Conservation (phyloP, 23 tunicate genomes). For the Oikopleura dioica region DNA sequence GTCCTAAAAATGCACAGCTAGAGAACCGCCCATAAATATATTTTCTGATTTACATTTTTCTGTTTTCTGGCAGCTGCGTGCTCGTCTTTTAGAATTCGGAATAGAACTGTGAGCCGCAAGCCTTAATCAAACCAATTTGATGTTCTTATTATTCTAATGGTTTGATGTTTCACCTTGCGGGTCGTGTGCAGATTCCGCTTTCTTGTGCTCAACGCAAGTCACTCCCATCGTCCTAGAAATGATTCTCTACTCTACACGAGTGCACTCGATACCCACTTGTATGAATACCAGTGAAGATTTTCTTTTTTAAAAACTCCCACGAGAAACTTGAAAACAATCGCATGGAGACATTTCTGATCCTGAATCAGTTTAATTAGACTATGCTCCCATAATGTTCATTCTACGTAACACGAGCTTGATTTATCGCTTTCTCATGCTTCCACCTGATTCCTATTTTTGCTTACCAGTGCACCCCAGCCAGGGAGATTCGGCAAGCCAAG, state of each 20-base stretch:
- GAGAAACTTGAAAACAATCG: neutral
- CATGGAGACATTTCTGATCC: neutral
- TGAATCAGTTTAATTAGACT: neutral
- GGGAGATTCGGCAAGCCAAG: neutral
- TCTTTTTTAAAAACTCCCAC: neutral
- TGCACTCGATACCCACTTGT: neutral
- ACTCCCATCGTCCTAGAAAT: neutral
- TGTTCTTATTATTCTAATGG: too few relatives aligned
- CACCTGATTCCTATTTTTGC: neutral
- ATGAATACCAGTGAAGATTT: neutral
- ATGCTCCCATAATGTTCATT: neutral
- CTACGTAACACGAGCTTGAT: neutral
- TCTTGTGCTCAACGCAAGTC: conserved; percentile 3
- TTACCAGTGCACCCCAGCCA: neutral
- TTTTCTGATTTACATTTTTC: neutral
- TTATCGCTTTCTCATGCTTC: neutral
- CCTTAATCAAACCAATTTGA: too few relatives aligned
- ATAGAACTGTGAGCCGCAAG: neutral
- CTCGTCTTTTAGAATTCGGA: neutral
- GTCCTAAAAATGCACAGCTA: neutral
- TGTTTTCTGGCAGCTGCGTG: neutral
- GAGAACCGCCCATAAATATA: neutral
- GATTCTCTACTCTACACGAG: neutral
- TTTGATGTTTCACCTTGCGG: too few relatives aligned
- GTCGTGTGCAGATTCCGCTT: neutral